Percentiles rank a stretch among this genome's conserved stretches.
Conservation (phyloP, 1,140 invertebrate species). For the Zaprionus camerounensis region DNA sequence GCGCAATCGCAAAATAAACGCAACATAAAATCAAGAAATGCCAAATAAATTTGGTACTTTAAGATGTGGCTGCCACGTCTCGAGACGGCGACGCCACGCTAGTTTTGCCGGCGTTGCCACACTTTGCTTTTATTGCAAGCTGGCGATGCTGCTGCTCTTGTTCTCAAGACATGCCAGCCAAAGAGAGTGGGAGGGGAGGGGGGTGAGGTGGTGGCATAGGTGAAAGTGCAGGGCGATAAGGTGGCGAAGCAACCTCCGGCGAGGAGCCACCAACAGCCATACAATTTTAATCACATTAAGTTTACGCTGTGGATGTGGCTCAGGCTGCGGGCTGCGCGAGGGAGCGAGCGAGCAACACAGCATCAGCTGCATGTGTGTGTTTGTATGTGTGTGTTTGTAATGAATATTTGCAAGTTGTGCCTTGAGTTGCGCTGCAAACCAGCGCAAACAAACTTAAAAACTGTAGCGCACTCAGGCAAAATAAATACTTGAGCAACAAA, state of each 20-base stretch:
- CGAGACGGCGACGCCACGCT: constrained; percentile 11
- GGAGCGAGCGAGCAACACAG: constrained; percentile 24
- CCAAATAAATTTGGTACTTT: constrained; percentile 76
- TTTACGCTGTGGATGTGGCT: constrained; percentile 52
- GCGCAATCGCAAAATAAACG: constrained; percentile 73
- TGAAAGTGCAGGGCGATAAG: constrained; percentile 47
- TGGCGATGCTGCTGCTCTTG: constrained; percentile 15
- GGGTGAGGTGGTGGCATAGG: neutral
- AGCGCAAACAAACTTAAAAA: constrained; percentile 81
- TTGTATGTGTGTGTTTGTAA: constrained; percentile 63
- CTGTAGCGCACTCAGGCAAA: constrained; percentile 80
- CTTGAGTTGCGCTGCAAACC: constrained; percentile 65
- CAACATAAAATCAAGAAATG: constrained; percentile 72
- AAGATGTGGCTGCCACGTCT: constrained; percentile 46
- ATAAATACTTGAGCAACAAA: constrained; percentile 73
- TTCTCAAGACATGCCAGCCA: constrained; percentile 29
- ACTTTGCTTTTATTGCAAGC: constrained; percentile 72
- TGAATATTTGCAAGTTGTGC: constrained; percentile 81
- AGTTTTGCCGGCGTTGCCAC: constrained; percentile 50
- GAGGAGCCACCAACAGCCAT: constrained; percentile 64
- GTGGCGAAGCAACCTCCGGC: constrained; percentile 11
- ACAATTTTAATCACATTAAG: constrained; percentile 82
- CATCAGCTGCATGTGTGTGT: constrained; percentile 19
- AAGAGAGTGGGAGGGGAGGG: neutral
- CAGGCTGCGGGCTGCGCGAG: constrained; percentile 13